A percentile compares a stretch with the other conserved stretches of the same genome.
These are phyloP conservation scores for Liasis olivaceus DNA, from an alignment of 2,797 vertebrate genomes.

Conservation along the genomic window DNA sequence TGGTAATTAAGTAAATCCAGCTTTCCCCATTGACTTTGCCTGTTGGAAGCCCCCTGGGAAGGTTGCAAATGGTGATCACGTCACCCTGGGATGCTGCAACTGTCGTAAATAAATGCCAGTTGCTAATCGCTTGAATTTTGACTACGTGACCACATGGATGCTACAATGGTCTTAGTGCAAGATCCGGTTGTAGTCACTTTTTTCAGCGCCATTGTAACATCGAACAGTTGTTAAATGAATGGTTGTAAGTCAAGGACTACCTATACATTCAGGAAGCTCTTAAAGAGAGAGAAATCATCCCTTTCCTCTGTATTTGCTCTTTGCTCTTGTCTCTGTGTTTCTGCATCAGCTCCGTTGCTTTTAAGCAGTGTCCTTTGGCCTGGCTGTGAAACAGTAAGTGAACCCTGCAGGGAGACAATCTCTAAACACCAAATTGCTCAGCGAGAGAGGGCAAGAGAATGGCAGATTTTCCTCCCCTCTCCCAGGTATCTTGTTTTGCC, in stretches of 20 bases:
- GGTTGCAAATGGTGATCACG: background rate
- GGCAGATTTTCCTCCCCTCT: background rate
- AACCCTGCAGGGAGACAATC: background rate
- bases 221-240: background rate
- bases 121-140: background rate
- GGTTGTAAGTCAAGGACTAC: background rate
- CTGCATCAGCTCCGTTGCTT: background rate
- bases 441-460: background rate
- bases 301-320: background rate
- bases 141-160: background rate
- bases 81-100: background rate
- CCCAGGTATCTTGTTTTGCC: background rate
- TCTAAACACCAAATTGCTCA: background rate
- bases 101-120: background rate
- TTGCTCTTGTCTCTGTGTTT: background rate
- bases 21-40: background rate
- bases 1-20: background rate
- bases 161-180: background rate
- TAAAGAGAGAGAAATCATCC: background rate
- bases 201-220: background rate
- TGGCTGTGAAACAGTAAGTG: background rate
- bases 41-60: background rate
- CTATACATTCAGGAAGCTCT: too few species aligned
- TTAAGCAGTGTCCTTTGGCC: background rate
- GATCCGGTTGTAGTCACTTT: background rate